phyloP scores from a whole-genome alignment of 2,113 vertebrate genomes.

The Cinclus cinclus region DNA sequence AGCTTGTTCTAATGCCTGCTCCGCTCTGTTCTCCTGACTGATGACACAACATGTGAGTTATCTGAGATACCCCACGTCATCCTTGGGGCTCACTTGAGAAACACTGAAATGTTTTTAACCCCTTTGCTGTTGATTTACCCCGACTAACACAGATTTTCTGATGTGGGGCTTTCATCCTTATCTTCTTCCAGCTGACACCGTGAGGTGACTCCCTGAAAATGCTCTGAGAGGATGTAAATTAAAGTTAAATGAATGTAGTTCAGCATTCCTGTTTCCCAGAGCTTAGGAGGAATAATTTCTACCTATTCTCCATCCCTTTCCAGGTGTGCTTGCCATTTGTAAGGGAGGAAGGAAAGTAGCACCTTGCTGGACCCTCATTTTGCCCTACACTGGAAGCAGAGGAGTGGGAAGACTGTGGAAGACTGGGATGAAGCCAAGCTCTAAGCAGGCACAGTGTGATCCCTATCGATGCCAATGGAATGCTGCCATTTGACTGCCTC shows the following conservation, averaged over 20 bases:
- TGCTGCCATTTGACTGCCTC: background rate
- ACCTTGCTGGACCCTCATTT: background rate
- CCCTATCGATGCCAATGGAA: background rate
- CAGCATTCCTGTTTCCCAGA: background rate
- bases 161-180: fast-evolving
- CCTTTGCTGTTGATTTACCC: background rate
- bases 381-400: fast-evolving
- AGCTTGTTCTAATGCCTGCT: background rate
- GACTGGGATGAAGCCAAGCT: background rate
- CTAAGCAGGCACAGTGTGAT: background rate
- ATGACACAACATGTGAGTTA: background rate
- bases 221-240: background rate
- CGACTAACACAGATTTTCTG: background rate
- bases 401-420: background rate
- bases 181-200: background rate
- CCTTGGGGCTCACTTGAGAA: background rate
- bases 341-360: background rate
- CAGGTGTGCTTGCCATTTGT: background rate
- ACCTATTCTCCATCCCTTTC: background rate
- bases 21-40: background rate
- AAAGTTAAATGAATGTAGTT: background rate
- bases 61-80: background rate
- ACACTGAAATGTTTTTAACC: background rate
- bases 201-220: background rate
- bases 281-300: background rate